Evolutionary conservation across 2,888 invertebrate species (phyloP), one percentile per base, ranked within the genome.

Genomic region (Lacanobia wlatinum): DNA sequence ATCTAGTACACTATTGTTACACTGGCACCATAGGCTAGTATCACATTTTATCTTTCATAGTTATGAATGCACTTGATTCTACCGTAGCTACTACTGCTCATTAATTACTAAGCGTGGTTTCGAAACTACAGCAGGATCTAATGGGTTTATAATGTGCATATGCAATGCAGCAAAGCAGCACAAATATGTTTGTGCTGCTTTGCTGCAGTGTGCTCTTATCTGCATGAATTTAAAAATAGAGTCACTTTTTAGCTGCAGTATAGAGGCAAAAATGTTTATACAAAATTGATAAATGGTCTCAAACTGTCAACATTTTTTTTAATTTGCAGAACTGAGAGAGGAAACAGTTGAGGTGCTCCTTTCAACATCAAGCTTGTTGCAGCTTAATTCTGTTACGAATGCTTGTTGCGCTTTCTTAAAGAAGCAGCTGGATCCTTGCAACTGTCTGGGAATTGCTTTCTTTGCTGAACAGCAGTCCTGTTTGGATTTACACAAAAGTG

Each of bases 401-500:
- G 98, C 98, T 48, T 99, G 99, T 91, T 99, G 98, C 89, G 97
- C 97, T 88, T 99, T 98, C 93, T 96, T 99, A 68, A 98, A 98
- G 88, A 98, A 98, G 88, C 99, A 99, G 92, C 96, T 99, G 69
- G 98, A 99, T 94, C 99, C 99, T 0, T 99, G 98, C 88, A 99
- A 99, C 93, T 99, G 99, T 94, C 97, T 99, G 83, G 99, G 99
- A 34, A 99, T 99, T 90, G 97, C 98, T 76, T 97, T 98, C 91
- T 99, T 99, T 96, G 99, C 99, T 58, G 99, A 99, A 91, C 98
- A 98, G 86, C 99, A 99, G 93, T 98, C 98, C 67, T 99, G 99
- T 93, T 96, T 97, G 80, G 97, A 98, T 85, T 96, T 99, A 84
- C 97, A 98, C 84, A 97, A 97, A 88, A 97, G 98, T 88, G 98